Percentiles rank a stretch among this genome's conserved stretches.
Evolutionary conservation across 2,113 vertebrate genomes (phyloP).

Genomic region (Myanophis thanlyinensis): DNA sequence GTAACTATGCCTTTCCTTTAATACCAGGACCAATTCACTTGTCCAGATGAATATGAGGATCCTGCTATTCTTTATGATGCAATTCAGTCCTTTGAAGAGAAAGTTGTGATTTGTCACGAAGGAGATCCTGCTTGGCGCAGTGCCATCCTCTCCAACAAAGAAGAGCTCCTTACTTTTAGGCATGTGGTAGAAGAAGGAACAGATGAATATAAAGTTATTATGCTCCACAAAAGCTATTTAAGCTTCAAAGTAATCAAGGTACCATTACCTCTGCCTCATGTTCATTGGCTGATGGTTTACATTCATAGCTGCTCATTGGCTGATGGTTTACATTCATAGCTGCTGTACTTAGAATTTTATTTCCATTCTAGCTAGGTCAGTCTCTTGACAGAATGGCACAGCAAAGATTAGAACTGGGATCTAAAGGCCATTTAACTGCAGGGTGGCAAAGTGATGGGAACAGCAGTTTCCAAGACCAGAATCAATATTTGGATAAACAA

Average conservation of each 20-base stretch:
- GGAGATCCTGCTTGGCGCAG: slow-evolving; percentile 93
- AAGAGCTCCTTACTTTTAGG: slow-evolving; percentile 92
- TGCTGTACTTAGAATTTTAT: not conserved
- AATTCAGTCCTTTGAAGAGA: slow-evolving; percentile 87
- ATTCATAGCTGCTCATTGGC: not conserved
- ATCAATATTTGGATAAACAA: not conserved
- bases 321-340: not conserved
- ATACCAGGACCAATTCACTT: slow-evolving; percentile 93
- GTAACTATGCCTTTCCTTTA: slow-evolving; percentile 14
- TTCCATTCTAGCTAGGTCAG: not conserved
- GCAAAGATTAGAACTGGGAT: not conserved
- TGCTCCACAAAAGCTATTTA: slow-evolving; percentile 93
- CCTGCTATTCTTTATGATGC: slow-evolving; percentile 85
- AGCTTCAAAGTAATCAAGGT: slow-evolving; percentile 99
- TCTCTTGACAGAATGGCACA: not conserved
- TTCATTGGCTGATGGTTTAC: not conserved
- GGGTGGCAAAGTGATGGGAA: not conserved
- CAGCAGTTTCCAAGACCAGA: not conserved
- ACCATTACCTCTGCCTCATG: not conserved
- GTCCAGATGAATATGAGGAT: slow-evolving; percentile 95
- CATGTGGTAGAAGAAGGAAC: slow-evolving; percentile 93
- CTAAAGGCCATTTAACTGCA: not conserved
- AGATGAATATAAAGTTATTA: slow-evolving; percentile 97
- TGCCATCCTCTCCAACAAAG: slow-evolving; percentile 87
- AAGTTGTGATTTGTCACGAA: slow-evolving; percentile 94